These are phyloP conservation scores for Dioctria rufipes DNA, from an alignment of 2,888 invertebrate genomes.

Conservation along the genomic window DNA sequence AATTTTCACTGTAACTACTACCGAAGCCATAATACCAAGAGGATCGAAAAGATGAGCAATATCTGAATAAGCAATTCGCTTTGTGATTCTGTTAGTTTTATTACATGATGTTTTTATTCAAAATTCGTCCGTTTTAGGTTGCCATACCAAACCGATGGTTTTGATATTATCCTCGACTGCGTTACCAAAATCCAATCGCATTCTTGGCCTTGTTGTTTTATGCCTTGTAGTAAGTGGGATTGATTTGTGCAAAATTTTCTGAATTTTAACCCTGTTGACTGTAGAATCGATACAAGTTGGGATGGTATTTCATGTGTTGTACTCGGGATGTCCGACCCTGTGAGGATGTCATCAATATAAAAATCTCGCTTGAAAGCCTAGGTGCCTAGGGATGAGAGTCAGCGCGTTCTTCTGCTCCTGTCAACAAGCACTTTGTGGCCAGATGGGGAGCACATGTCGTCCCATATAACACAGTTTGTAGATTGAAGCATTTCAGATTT, in stretches of 20 bases:
- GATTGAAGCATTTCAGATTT: not conserved
- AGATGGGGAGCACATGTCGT: constrained; percentile 9
- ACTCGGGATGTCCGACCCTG: not conserved
- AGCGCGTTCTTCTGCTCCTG: not conserved
- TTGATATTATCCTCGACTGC: not conserved
- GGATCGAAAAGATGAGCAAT: constrained; percentile 41
- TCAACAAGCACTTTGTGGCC: not conserved
- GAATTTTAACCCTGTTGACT: not conserved
- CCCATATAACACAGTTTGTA: too few relatives aligned
- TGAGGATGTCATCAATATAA: constrained; percentile 28
- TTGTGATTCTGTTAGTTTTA: not conserved
- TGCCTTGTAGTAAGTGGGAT: not conserved
- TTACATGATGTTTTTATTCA: not conserved
- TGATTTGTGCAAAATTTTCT: constrained; percentile 11
- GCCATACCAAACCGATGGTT: not conserved
- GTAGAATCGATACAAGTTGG: not conserved
- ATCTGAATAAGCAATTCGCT: not conserved
- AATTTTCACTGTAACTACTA: too few relatives aligned
- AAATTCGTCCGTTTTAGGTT: constrained; percentile 5
- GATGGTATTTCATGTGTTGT: not conserved
- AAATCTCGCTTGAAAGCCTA: not conserved
- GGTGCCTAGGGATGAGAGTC: not conserved
- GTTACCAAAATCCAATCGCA: not conserved
- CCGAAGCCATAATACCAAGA: too few relatives aligned
- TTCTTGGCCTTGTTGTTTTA: not conserved